Percentiles rank a stretch among this genome's conserved stretches.
Conservation (phyloP, 2,888 invertebrate genomes). For the Acrobasis suavella region DNA sequence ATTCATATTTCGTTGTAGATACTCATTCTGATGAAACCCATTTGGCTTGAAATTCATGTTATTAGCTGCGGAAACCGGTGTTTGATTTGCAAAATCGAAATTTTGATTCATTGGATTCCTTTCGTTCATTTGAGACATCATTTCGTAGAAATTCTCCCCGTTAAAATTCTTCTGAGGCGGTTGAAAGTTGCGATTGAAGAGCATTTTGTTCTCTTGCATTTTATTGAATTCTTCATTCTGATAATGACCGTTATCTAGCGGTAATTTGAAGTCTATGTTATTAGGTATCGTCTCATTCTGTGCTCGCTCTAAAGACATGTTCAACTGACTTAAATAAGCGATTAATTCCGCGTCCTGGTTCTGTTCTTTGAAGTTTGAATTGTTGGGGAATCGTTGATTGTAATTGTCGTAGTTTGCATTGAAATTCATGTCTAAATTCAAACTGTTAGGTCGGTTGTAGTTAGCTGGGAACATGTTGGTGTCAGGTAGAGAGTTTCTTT, state of each 20-base stretch:
- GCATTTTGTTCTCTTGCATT: slow-evolving; percentile 65
- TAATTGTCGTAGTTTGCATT: slow-evolving; percentile 56
- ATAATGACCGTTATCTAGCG: slow-evolving; percentile 63
- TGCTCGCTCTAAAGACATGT: slow-evolving; percentile 55
- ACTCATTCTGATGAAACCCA: slow-evolving; percentile 67
- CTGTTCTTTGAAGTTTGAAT: slow-evolving; percentile 57
- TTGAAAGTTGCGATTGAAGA: slow-evolving; percentile 58
- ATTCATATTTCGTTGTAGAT: slow-evolving; percentile 60
- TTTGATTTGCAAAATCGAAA: slow-evolving; percentile 62
- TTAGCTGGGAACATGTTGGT: slow-evolving; percentile 62
- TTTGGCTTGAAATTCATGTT: slow-evolving; percentile 63
- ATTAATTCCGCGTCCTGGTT: slow-evolving; percentile 65
- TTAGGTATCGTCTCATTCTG: slow-evolving; percentile 56
- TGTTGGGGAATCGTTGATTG: slow-evolving; percentile 59
- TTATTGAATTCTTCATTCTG: slow-evolving; percentile 60
- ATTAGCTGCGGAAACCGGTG: slow-evolving; percentile 49
- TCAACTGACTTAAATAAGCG: slow-evolving; percentile 64
- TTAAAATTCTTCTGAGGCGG: slow-evolving; percentile 61
- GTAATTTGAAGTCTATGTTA: slow-evolving; percentile 64
- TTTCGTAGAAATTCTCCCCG: slow-evolving; percentile 62
- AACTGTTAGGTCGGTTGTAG: slow-evolving; percentile 65
- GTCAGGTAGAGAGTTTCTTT: slow-evolving; percentile 74
- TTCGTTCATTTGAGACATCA: slow-evolving; percentile 59
- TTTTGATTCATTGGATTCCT: slow-evolving; percentile 58
- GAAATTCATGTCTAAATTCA: slow-evolving; percentile 67